phyloP scores from a whole-genome alignment of 2,888 invertebrate genomes.

The Ochlodes sylvanus region DNA sequence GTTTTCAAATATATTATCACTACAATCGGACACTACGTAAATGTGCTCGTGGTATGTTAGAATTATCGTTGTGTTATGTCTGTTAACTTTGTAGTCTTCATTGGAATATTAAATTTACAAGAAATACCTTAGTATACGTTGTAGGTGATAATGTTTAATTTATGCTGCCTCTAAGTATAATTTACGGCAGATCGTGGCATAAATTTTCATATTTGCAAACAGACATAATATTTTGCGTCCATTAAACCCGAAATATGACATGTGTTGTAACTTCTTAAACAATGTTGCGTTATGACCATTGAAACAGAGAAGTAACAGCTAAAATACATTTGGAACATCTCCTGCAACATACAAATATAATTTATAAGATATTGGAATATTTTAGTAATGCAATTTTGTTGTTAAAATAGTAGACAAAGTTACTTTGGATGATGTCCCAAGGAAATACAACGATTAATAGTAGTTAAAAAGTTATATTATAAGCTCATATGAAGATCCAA shows the following conservation, averaged over 20 bases:
- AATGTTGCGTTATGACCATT: conserved; percentile 25
- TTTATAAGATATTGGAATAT: background rate
- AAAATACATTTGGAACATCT: conserved; percentile 15
- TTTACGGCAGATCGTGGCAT: conserved; percentile 18
- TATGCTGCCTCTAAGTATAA: conserved; percentile 3
- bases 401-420: background rate
- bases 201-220: conserved; percentile 10
- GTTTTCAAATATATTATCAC: too few relatives aligned
- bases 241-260: conserved; percentile 8
- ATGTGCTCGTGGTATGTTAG: too few relatives aligned
- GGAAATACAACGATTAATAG: too few relatives aligned
- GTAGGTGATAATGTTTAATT: conserved; percentile 24
- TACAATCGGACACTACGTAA: too few relatives aligned
- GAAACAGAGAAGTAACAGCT: conserved; percentile 15
- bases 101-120: background rate
- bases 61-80: background rate
- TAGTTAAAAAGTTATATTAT: too few relatives aligned
- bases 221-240: conserved; percentile 2
- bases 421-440: background rate
- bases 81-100: background rate
- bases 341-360: conserved; percentile 2
- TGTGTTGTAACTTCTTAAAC: conserved; percentile 14
- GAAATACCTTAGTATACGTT: background rate
- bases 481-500: too few relatives aligned
- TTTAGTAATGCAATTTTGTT: conserved; percentile 17